Evolutionary conservation across 37 sponge, comb jelly and placozoan genomes (phyloP), one percentile per base, ranked within the genome.

Genomic region (Amphimedon queenslandica): DNA sequence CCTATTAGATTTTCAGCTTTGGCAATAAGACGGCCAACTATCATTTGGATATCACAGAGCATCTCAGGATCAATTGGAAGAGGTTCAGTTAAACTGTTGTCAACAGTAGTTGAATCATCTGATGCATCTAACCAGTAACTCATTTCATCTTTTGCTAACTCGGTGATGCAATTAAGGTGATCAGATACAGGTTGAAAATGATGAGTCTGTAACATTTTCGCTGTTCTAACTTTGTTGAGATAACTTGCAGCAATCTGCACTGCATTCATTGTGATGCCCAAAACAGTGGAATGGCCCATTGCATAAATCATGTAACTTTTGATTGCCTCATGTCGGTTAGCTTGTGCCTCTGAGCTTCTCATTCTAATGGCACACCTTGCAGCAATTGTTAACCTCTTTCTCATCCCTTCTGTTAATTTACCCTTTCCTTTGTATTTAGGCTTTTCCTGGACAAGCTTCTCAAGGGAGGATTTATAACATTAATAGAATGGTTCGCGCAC

Each of bases 401-500:
- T 37, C 42, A 66, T 73, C 31, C 63, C 70, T 56, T 67, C 23
- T 3, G 83, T 76, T 1, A 76, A 76, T 6, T 69, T 69, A 13
- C 72, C 63, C 24, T 58, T 71, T 18, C 77, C 84, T 41, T 75
- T 75, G 61, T 66, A 72, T 34, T 51, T 38, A 21, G 74, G 79
- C 28, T 84, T 84, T 20, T 72, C 70, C 39, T 67, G 55, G 20
- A 73, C 74, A 10, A 84, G 69, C 55, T 42, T 58, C 70, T 84
- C 85, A 0, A 73, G 74, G 37, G 70, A 35, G 24, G 69, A 51
- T 24, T 74, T 33, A 67, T 78, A 78, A 25, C 77, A 76, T 47
- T 78, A 57, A 64, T 71, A 13, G 85, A 43, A 33, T 84, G 79
- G 27, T 84, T 84, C 28, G 79, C 85, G 73, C 84, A 84, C 24